Evolutionary conservation across 2,888 invertebrate genomes (phyloP).

Genomic region (Mamestra brassicae): DNA sequence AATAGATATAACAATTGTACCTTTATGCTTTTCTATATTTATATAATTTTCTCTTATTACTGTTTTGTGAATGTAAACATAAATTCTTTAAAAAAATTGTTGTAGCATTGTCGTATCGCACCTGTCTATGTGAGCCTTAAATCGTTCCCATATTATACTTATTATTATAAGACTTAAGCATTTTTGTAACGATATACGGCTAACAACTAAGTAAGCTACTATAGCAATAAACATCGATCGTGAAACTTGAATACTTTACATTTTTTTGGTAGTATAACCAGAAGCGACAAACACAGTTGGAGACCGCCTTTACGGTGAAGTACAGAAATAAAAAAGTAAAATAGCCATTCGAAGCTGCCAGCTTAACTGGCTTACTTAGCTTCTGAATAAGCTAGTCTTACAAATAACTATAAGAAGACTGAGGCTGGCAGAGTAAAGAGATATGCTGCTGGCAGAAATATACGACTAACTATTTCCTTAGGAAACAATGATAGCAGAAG

Average conservation of each 20-base stretch:
- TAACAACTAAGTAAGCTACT: constrained; percentile 17
- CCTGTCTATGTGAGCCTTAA: neutral
- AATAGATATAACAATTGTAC: too few relatives aligned
- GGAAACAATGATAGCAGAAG: too few relatives aligned
- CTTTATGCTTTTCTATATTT: too few relatives aligned
- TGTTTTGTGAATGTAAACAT: neutral
- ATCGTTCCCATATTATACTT: neutral
- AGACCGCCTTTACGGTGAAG: constrained; percentile 31
- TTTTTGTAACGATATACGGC: constrained; percentile 14
- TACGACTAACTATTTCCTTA: too few relatives aligned
- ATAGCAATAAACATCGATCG: constrained; percentile 12
- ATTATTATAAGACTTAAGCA: neutral
- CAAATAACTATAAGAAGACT: neutral
- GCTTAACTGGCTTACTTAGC: neutral
- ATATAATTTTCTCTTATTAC: too few relatives aligned
- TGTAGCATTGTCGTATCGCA: neutral
- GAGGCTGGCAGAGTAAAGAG: neutral
- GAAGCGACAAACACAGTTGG: constrained; percentile 27
- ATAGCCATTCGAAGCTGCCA: neutral
- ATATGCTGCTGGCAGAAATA: too few relatives aligned
- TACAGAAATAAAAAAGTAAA: constrained; percentile 10
- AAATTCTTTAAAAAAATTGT: neutral
- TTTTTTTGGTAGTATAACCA: constrained; percentile 36
- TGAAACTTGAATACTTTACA: constrained; percentile 34
- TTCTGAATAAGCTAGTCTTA: constrained; percentile 10